These are phyloP conservation scores for Nudaria mundana DNA, from an alignment of 2,888 invertebrate genomes.

Conservation along the genomic window DNA sequence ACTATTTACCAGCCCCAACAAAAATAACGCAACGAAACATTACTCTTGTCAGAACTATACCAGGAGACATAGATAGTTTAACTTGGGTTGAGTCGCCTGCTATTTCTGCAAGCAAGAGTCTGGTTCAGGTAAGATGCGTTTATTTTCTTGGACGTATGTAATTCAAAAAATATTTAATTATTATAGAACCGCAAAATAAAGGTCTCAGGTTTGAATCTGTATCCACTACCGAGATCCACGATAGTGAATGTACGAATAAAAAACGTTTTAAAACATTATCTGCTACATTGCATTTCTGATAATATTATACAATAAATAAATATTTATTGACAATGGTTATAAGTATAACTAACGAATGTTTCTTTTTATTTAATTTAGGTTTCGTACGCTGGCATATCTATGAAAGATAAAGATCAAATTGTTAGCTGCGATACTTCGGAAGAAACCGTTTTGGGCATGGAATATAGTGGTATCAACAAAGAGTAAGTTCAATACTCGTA, in stretches of 20 bases:
- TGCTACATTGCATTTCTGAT: too few species aligned
- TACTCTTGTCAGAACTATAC: conserved; percentile 79
- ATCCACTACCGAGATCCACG: too few species aligned
- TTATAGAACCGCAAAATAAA: too few species aligned
- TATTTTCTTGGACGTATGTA: too few species aligned
- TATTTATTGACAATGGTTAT: too few species aligned
- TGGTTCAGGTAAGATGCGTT: conserved; percentile 51
- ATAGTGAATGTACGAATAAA: too few species aligned
- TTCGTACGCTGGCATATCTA: conserved; percentile 41
- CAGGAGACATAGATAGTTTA: conserved; percentile 86
- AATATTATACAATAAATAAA: too few species aligned
- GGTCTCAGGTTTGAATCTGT: too few species aligned
- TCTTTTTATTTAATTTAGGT: conserved; percentile 39
- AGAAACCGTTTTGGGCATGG: conserved; percentile 41
- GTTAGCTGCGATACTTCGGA: conserved; percentile 15
- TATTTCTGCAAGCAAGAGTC: conserved; percentile 16
- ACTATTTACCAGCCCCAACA: conserved; percentile 30
- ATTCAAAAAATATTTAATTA: too few species aligned
- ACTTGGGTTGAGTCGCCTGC: conserved; percentile 83
- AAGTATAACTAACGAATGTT: too few species aligned
- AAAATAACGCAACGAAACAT: conserved; percentile 68
- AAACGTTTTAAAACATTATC: too few species aligned
- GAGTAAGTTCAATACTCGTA: conserved; percentile 33
- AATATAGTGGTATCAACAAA: conserved; percentile 48
- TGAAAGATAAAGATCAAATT: conserved; percentile 39